These are phyloP conservation scores for Drosophila glabriapex DNA, from an alignment of 2,888 invertebrate genomes.

Conservation along the genomic window DNA sequence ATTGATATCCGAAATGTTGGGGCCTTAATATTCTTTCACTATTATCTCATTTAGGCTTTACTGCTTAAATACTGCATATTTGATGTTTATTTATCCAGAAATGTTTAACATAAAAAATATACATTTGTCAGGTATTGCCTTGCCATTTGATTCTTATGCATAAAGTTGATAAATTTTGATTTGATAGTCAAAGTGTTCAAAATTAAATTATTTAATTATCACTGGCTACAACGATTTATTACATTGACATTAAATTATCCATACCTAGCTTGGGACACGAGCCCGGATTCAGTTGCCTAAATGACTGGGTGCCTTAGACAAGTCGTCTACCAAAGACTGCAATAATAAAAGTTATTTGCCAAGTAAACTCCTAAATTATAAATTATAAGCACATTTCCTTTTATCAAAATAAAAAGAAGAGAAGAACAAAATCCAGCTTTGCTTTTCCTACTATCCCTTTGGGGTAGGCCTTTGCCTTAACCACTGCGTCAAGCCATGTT, in stretches of 20 bases:
- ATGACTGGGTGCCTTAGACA: neutral
- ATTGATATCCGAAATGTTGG: neutral
- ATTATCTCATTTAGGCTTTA: neutral
- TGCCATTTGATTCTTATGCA: neutral
- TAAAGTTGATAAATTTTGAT: neutral
- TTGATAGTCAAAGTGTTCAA: neutral
- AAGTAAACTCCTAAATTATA: conserved; percentile 6
- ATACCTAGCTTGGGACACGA: neutral
- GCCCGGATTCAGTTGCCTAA: neutral
- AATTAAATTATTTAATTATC: neutral
- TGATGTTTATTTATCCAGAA: neutral
- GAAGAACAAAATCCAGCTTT: neutral
- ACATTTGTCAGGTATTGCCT: neutral
- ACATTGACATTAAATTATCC: neutral
- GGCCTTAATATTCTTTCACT: neutral
- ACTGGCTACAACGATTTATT: neutral
- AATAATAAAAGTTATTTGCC: conserved; percentile 2
- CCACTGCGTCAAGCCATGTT: conserved; percentile 49
- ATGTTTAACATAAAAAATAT: neutral
- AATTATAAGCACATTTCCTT: conserved; percentile 12
- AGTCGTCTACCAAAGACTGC: neutral
- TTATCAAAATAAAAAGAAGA: neutral
- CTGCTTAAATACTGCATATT: too few species aligned
- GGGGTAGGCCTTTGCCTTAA: conserved; percentile 40
- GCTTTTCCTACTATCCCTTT: conserved; percentile 52